These are phyloP conservation scores for Cremastinae sp. DNA, from an alignment of 2,888 invertebrate genomes.

Conservation along the genomic window DNA sequence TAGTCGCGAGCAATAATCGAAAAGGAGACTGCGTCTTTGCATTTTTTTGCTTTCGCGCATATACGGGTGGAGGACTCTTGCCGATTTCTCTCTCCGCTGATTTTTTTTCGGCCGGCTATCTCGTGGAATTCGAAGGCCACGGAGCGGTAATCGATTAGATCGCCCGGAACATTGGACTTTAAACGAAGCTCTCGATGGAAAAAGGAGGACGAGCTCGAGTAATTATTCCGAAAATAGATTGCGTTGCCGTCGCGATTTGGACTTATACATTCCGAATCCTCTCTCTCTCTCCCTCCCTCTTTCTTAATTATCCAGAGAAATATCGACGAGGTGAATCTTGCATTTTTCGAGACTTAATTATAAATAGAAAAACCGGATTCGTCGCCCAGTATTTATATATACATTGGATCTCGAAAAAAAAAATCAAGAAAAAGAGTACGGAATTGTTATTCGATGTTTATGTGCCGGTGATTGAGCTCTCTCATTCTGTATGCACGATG, in stretches of 20 bases:
- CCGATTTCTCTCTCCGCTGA: conserved; percentile 14
- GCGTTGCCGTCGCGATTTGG: background rate
- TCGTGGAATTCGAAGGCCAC: conserved; percentile 22
- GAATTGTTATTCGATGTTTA: conserved; percentile 8
- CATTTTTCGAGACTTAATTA: conserved; percentile 34
- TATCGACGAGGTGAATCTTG: conserved; percentile 3
- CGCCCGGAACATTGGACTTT: conserved; percentile 2
- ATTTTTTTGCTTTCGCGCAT: conserved; percentile 45
- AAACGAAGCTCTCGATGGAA: background rate
- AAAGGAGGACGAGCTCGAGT: background rate
- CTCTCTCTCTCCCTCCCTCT: conserved; percentile 1
- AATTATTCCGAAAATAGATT: conserved; percentile 17
- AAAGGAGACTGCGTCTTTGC: conserved; percentile 55
- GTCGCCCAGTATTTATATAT: conserved; percentile 4
- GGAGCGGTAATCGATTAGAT: conserved; percentile 45
- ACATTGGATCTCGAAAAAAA: background rate
- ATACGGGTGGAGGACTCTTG: background rate
- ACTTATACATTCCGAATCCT: background rate
- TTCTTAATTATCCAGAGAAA: conserved; percentile 23
- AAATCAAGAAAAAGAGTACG: too few relatives aligned
- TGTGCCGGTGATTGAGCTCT: conserved; percentile 22
- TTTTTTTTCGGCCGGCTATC: conserved; percentile 5
- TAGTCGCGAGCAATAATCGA: conserved; percentile 77
- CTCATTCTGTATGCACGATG: conserved; percentile 35
- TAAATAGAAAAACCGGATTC: conserved; percentile 21